These are phyloP conservation scores for Elanus axillaris DNA, from an alignment of 2,113 vertebrate species.

Conservation along the genomic window DNA sequence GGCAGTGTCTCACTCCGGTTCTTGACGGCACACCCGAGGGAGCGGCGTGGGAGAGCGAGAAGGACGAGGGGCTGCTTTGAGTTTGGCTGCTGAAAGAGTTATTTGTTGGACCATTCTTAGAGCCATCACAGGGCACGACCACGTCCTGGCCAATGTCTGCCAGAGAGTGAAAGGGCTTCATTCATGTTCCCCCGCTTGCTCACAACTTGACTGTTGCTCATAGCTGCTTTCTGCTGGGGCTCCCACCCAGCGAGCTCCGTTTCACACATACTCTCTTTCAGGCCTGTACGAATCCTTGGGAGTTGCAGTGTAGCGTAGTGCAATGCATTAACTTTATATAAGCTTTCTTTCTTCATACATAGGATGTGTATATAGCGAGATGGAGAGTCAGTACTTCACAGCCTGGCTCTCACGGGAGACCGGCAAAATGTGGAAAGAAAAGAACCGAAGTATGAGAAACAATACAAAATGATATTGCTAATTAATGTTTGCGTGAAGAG, in stretches of 20 bases:
- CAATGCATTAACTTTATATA: neutral
- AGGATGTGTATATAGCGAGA: fast-evolving
- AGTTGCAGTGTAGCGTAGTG: neutral
- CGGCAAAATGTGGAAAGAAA: neutral
- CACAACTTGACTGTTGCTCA: neutral
- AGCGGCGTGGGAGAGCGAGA: fast-evolving
- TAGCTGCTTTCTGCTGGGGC: neutral
- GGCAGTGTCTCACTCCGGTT: neutral
- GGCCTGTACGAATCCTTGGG: neutral
- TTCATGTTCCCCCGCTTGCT: neutral
- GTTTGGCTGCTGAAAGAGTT: neutral
- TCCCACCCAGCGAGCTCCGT: neutral
- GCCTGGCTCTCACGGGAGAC: neutral
- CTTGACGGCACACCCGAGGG: too few species aligned
- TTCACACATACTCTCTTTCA: neutral
- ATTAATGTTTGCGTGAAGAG: neutral
- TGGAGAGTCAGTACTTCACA: neutral
- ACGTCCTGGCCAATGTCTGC: neutral
- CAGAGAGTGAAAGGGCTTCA: neutral
- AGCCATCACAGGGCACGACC: neutral
- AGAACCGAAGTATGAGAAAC: neutral
- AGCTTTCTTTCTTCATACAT: neutral
- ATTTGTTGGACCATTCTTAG: neutral
- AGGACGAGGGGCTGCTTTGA: neutral
- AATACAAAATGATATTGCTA: neutral